phyloP scores from a whole-genome alignment of 2,113 vertebrate genomes.

The Morone saxatilis region DNA sequence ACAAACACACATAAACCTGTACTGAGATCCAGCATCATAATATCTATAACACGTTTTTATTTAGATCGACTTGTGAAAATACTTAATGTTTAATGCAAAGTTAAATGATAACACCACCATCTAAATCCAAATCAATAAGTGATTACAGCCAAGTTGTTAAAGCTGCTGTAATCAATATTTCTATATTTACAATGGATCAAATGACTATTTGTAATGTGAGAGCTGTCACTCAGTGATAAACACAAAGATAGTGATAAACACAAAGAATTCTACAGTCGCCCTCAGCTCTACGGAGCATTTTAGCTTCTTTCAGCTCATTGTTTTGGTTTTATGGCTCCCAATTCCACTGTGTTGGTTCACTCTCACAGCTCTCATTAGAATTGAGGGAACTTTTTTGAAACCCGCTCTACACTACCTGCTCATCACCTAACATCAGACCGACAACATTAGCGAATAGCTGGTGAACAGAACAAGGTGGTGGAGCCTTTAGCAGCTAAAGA shows the following conservation, averaged over 20 bases:
- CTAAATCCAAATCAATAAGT: background rate
- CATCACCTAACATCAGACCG: background rate
- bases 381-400: background rate
- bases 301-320: background rate
- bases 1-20: constrained; percentile 13
- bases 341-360: background rate
- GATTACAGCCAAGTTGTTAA: background rate
- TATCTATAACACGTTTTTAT: background rate
- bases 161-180: background rate
- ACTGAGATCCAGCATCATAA: background rate
- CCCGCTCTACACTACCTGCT: background rate
- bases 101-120: background rate
- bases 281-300: background rate
- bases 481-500: too few species aligned
- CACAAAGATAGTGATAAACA: too few species aligned
- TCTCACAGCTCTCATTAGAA: background rate
- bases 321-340: background rate
- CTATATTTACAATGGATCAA: background rate
- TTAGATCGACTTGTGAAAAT: background rate
- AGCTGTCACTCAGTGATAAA: background rate
- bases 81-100: background rate
- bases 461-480: background rate
- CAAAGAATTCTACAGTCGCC: background rate
- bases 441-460: background rate
- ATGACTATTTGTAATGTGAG: background rate